These are phyloP conservation scores for Coreoperca whiteheadi DNA, from an alignment of 2,113 vertebrate genomes.

Conservation along the genomic window DNA sequence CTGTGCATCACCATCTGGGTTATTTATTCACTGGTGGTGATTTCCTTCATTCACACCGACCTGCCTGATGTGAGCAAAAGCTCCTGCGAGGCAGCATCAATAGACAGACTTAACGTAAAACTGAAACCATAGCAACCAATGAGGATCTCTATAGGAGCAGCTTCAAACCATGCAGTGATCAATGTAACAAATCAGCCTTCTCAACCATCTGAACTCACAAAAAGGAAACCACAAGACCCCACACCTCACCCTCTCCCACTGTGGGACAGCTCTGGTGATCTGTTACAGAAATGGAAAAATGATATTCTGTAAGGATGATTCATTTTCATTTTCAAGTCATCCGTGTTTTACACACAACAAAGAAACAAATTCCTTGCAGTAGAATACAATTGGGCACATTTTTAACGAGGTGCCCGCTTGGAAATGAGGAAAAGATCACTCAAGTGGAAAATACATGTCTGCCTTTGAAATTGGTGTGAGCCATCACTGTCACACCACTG, in stretches of 20 bases:
- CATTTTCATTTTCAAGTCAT: conserved; percentile 7
- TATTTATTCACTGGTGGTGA: conserved; percentile 1
- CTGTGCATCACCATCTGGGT: neutral
- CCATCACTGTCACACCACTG: neutral
- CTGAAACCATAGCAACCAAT: conserved; percentile 57
- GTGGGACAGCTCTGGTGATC: neutral
- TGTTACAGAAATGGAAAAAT: neutral
- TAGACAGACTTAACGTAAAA: conserved; percentile 22
- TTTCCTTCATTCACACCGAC: conserved; percentile 32
- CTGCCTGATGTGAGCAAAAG: conserved; percentile 12
- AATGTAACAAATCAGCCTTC: conserved; percentile 35
- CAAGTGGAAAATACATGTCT: conserved; percentile 18
- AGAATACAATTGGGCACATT: conserved; percentile 15
- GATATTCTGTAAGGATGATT: neutral
- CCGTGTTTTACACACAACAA: neutral
- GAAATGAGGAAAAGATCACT: conserved; percentile 8
- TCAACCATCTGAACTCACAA: conserved; percentile 21
- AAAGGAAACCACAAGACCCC: neutral
- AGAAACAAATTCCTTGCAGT: neutral
- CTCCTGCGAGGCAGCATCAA: neutral
- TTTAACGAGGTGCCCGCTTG: neutral
- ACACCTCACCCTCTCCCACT: neutral
- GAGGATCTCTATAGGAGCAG: conserved; percentile 6
- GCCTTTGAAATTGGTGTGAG: conserved; percentile 16
- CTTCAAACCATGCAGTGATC: conserved; percentile 53